Evolutionary conservation across 2,113 vertebrate species (phyloP).

Genomic region (Callorhinus ursinus): DNA sequence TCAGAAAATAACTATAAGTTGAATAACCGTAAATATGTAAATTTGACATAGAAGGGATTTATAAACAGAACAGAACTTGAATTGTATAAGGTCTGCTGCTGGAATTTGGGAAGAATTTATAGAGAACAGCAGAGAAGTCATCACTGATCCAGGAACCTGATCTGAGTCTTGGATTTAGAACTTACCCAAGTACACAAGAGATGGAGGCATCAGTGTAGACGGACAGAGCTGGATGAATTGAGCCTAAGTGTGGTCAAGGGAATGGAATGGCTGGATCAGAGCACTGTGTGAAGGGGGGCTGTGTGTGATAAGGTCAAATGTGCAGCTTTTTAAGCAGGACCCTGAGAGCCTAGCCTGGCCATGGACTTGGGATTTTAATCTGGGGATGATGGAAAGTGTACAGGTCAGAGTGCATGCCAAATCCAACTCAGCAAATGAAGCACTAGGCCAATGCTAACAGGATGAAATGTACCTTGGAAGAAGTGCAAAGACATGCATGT

Average conservation of each 20-base stretch:
- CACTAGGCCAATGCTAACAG: background rate
- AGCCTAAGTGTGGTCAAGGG: background rate
- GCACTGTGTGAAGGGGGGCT: background rate
- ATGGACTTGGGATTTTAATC: background rate
- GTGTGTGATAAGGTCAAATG: background rate
- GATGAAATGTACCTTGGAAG: background rate
- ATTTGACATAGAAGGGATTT: background rate
- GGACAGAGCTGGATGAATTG: background rate
- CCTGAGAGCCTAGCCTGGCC: background rate
- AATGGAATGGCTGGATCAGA: background rate
- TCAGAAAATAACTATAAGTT: slow-evolving; percentile 2
- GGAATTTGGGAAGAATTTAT: background rate
- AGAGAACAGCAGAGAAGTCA: background rate
- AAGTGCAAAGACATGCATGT: background rate
- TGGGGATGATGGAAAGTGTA: background rate
- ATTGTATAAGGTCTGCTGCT: background rate
- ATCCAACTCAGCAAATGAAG: background rate
- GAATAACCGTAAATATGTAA: background rate
- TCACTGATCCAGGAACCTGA: background rate
- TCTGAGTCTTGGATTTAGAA: background rate
- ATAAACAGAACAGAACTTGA: background rate
- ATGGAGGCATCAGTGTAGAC: background rate
- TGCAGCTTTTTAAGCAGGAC: background rate
- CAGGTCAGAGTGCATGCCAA: slow-evolving; percentile 22
- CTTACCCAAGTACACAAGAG: background rate